Percentiles rank a stretch among this genome's conserved stretches.
phyloP scores from a whole-genome alignment of 1,140 invertebrate genomes.

The Penaeus vannamei region DNA sequence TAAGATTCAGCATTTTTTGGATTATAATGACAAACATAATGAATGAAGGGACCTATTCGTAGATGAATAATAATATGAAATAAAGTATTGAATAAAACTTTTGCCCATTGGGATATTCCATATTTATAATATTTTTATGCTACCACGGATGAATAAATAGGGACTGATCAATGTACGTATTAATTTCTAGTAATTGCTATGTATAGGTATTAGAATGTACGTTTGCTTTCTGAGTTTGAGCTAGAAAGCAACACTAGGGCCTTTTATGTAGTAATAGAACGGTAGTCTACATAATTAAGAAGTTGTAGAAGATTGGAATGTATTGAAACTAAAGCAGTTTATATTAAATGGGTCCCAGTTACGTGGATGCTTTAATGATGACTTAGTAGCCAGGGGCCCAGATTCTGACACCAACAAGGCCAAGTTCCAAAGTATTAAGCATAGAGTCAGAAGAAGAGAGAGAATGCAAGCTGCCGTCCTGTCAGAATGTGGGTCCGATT shows the following conservation, averaged over 20 bases:
- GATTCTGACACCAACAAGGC: constrained; percentile 40
- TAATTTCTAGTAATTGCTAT: constrained; percentile 59
- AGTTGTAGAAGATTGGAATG: constrained; percentile 56
- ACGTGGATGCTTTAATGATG: constrained; percentile 45
- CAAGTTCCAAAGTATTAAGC: constrained; percentile 13
- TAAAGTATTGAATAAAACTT: constrained; percentile 17
- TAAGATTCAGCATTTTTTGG: constrained; percentile 47
- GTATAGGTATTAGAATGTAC: constrained; percentile 60
- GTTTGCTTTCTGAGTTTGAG: constrained; percentile 59
- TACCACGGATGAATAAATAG: constrained; percentile 61
- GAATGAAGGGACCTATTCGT: constrained; percentile 22
- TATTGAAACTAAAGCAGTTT: constrained; percentile 54
- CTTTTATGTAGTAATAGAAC: constrained; percentile 62
- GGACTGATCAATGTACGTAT: constrained; percentile 63
- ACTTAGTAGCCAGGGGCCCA: constrained; percentile 53
- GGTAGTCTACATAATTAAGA: constrained; percentile 50
- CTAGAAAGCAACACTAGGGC: constrained; percentile 53
- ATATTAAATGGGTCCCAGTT: constrained; percentile 56
- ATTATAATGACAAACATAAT: background rate
- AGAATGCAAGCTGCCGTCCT: background rate
- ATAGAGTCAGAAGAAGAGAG: background rate
- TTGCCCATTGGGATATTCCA: constrained; percentile 50
- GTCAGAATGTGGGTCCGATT: constrained; percentile 51
- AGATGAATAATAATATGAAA: constrained; percentile 37
- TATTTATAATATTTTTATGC: constrained; percentile 60